Evolutionary conservation across 2,113 vertebrate genomes (phyloP), one percentile per base, ranked within the genome.

Genomic region (Psittacula cyanocephala): DNA sequence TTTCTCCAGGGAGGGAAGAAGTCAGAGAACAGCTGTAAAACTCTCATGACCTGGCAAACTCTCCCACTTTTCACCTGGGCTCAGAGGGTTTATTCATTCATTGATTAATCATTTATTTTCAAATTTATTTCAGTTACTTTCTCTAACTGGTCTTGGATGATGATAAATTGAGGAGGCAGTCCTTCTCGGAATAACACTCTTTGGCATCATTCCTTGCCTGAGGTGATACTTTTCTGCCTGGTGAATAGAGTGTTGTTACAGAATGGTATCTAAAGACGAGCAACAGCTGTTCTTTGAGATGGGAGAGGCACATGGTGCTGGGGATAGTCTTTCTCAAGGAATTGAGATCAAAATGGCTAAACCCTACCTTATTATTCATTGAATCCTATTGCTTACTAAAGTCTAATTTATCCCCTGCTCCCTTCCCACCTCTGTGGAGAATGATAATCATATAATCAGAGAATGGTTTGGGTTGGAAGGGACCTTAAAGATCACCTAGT

Each of bases 61-160:
- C 35, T 85, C 16, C 19, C n/a, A 13, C 13, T 63, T 92, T 89
- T 62, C 2, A 4, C 20, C 24, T 28, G 65, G 25, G 17, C 28
- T 81, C 18, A 37, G 50, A 78, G 28, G 10, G 17, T 39, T 89
- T 60, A 19, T 83, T 94, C 2, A 1, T 86, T 62, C 0, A 2
- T 72, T 91, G 78, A 74, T 89, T 71, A 79, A 75, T 88, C 6
- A 60, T 89, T 92, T 88, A 17, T 89, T 94, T 81, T 83, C 80
- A 37, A 53, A 37, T 37, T 37, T 37, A 37, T 37, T 37, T 37
- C 37, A 37, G 37, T 37, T 37, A 1, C 49, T 44, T 83, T 52
- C 53, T 83, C 63, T 92, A 44, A 17, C 59, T 88, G n/a, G n/a
- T 80, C 41, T 77, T 22, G 63, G 33, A 46, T 93, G 68, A 86